Evolutionary conservation across 2,797 vertebrate species (phyloP).

Genomic region (Enteromius argenteus): DNA sequence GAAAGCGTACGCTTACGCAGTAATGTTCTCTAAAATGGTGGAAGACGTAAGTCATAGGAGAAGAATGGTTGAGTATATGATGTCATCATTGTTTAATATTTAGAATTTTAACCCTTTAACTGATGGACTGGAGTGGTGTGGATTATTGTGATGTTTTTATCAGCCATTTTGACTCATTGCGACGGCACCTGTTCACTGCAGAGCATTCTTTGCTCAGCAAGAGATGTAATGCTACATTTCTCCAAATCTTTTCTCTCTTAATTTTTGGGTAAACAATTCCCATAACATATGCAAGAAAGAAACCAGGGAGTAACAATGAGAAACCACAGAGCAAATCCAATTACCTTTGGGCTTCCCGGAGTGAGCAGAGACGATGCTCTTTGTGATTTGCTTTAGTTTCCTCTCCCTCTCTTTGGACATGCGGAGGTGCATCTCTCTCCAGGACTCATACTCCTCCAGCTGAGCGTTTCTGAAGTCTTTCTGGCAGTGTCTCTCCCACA

Average conservation of each 20-base stretch:
- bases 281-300: neutral
- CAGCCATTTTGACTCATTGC: no score
- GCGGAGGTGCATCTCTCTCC: conserved; percentile 88
- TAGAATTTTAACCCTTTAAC: no score
- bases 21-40: no score
- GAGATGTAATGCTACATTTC: neutral
- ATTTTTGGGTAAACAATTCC: neutral
- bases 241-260: neutral
- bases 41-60: no score
- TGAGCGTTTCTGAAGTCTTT: conserved; percentile 83
- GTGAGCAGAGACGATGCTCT: conserved; percentile 85
- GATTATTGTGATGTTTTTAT: neutral
- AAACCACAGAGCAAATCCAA: neutral
- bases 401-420: conserved; percentile 84
- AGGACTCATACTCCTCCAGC: conserved; percentile 85
- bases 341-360: conserved; percentile 87
- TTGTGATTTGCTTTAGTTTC: conserved; percentile 84
- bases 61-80: no score
- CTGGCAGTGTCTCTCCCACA: conserved; percentile 88
- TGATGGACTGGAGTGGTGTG: neutral
- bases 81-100: no score
- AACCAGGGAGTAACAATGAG: neutral
- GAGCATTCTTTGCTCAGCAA: neutral
- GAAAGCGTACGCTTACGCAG: no score
- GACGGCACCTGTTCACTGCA: neutral